These are phyloP conservation scores for Apodemus sylvaticus DNA, from an alignment of 2,113 vertebrate species.

Conservation along the genomic window DNA sequence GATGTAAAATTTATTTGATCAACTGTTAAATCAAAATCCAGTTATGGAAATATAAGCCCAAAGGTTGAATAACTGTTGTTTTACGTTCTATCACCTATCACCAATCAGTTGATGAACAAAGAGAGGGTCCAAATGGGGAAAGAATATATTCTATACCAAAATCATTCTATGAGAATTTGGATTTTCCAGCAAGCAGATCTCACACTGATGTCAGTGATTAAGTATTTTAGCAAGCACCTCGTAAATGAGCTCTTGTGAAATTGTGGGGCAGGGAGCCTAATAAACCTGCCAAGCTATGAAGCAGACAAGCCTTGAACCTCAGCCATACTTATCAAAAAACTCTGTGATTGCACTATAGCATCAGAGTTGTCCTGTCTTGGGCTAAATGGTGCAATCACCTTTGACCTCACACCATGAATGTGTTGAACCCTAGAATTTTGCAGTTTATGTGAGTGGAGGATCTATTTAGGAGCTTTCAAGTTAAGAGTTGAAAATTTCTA, in stretches of 20 bases:
- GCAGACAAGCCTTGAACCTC: not conserved
- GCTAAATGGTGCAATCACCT: not conserved
- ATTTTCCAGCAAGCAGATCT: not conserved
- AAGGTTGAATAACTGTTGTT: not conserved
- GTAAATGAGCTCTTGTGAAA: not conserved
- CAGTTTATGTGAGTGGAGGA: not conserved
- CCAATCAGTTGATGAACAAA: not conserved
- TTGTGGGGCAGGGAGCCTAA: not conserved
- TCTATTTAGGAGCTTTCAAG: not conserved
- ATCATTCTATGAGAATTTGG: fast-evolving
- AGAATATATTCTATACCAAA: not conserved
- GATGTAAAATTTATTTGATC: not conserved
- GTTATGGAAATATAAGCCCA: not conserved
- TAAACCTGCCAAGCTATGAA: not conserved
- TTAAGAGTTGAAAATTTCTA: not conserved
- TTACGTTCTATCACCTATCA: not conserved
- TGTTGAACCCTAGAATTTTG: not conserved
- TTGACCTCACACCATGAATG: not conserved
- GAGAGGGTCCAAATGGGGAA: not conserved
- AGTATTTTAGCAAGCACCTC: not conserved
- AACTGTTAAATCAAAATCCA: not conserved
- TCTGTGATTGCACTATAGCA: not conserved
- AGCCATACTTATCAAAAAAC: not conserved
- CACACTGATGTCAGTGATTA: not conserved
- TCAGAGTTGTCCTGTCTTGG: not conserved